phyloP scores from a whole-genome alignment of 2,888 invertebrate species.

The Alsophila aescularia region DNA sequence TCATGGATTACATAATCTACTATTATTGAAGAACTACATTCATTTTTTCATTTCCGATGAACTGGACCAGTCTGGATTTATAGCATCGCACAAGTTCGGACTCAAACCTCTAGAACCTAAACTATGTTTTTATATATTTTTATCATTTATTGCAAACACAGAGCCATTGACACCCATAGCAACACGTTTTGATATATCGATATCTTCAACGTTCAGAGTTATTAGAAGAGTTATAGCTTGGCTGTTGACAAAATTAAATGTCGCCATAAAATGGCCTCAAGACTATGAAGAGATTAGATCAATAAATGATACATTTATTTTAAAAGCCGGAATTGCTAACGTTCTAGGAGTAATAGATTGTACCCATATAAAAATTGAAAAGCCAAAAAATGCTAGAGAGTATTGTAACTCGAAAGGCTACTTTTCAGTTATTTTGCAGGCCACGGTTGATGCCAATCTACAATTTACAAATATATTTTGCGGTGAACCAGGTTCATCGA shows the following conservation, averaged over 20 bases:
- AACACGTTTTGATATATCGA: slow-evolving; percentile 65
- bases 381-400: slow-evolving; percentile 62
- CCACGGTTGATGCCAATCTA: slow-evolving; percentile 61
- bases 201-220: slow-evolving; percentile 67
- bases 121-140: slow-evolving; percentile 66
- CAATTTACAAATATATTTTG: slow-evolving; percentile 66
- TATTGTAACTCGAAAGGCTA: slow-evolving; percentile 67
- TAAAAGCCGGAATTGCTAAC: slow-evolving; percentile 60
- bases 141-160: slow-evolving; percentile 62
- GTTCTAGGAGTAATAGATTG: slow-evolving; percentile 65
- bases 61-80: slow-evolving; percentile 63
- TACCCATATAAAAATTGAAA: slow-evolving; percentile 65
- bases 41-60: slow-evolving; percentile 61
- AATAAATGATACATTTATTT: slow-evolving; percentile 55
- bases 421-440: slow-evolving; percentile 63
- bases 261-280: slow-evolving; percentile 64
- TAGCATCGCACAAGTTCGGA: slow-evolving; percentile 67
- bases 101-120: slow-evolving; percentile 65
- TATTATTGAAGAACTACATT: no score
- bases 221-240: slow-evolving; percentile 65
- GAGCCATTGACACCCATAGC: slow-evolving; percentile 68
- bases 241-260: slow-evolving; percentile 65
- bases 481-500: slow-evolving; percentile 67
- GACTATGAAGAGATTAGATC: slow-evolving; percentile 51
- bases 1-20: no score